phyloP scores from a whole-genome alignment of 2,888 invertebrate genomes.

The Cephonodes hylas region DNA sequence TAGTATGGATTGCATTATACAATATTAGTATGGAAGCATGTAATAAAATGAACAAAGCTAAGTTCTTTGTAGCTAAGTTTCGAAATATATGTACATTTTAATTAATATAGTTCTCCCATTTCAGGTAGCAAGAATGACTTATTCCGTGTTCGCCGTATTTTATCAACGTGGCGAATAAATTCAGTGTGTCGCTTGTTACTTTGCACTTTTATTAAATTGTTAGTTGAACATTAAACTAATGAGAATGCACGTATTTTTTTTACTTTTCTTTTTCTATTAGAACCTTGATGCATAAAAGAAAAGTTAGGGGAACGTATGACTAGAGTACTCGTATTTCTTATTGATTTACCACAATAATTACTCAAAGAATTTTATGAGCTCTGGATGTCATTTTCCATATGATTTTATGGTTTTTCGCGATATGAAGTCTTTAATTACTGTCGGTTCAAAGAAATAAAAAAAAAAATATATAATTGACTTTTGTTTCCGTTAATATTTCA shows the following conservation, averaged over 20 bases:
- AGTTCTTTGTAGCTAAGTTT: background rate
- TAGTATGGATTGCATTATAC: too few species aligned
- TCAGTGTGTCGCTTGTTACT: background rate
- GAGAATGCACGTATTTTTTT: background rate
- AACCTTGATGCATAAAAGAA: too few species aligned
- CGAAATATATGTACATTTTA: background rate
- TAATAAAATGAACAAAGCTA: background rate
- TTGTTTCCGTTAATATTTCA: slow-evolving; percentile 1
- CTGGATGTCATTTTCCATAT: too few species aligned
- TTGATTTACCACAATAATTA: too few species aligned
- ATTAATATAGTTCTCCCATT: slow-evolving; percentile 18
- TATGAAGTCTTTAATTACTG: too few species aligned
- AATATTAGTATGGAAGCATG: too few species aligned
- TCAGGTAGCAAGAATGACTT: slow-evolving; percentile 70
- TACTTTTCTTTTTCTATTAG: background rate
- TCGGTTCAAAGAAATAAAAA: too few species aligned
- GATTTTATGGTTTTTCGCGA: too few species aligned
- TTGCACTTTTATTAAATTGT: background rate
- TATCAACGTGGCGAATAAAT: slow-evolving; percentile 54
- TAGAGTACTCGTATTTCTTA: too few species aligned
- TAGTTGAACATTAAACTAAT: background rate
- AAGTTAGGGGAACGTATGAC: too few species aligned
- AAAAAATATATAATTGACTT: too few species aligned
- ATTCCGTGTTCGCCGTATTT: slow-evolving; percentile 72
- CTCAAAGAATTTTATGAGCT: too few species aligned